phyloP scores from a whole-genome alignment of 2,113 vertebrate species.

The Hippocampus guttulatus region DNA sequence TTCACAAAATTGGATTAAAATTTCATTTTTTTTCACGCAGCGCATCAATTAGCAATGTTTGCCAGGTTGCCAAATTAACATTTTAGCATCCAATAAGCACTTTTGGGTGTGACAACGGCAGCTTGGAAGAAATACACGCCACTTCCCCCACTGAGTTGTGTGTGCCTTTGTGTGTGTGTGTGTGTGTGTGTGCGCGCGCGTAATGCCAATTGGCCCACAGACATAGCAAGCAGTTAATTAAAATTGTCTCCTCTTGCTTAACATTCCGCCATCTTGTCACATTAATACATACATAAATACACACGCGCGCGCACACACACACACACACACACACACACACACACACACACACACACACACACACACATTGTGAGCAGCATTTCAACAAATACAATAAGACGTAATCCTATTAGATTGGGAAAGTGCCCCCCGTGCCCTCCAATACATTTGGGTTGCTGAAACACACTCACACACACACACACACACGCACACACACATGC shows the following conservation, averaged over 20 bases:
- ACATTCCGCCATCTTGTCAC: conserved; percentile 8
- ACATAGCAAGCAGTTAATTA: conserved; percentile 36
- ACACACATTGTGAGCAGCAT: background rate
- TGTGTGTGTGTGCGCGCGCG: too few species aligned
- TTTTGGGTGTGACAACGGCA: background rate
- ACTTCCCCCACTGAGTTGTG: too few species aligned
- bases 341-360: background rate
- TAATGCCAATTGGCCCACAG: conserved; percentile 16
- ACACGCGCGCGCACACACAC: background rate
- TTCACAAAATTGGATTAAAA: background rate
- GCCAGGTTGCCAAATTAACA: background rate
- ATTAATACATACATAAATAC: background rate
- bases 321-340: background rate
- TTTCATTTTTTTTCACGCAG: background rate
- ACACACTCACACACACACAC: too few species aligned
- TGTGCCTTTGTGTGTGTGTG: background rate
- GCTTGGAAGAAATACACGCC: background rate
- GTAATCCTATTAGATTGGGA: conserved; percentile 7
- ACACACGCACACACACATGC: too few species aligned
- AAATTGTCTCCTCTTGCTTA: conserved; percentile 37
- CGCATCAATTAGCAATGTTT: background rate
- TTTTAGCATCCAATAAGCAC: background rate
- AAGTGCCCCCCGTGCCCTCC: background rate
- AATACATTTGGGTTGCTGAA: too few species aligned
- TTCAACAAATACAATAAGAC: background rate